These are phyloP conservation scores for Lacerta agilis DNA, from an alignment of 2,797 vertebrate genomes.

Conservation along the genomic window DNA sequence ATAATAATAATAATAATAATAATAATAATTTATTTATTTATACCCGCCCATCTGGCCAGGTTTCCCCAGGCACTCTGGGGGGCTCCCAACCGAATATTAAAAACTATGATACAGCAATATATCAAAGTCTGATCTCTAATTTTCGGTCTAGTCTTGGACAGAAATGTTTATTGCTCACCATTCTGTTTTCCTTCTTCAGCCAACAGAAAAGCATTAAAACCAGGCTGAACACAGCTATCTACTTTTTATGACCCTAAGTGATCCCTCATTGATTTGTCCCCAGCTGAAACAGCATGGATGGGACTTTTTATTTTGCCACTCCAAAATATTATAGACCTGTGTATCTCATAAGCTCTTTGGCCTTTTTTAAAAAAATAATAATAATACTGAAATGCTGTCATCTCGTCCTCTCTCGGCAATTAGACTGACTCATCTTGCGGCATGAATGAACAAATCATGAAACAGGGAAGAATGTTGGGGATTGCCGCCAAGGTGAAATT, in stretches of 20 bases:
- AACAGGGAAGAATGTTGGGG: background rate
- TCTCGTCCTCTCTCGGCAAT: slow-evolving; percentile 57
- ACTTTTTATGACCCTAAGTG: slow-evolving; percentile 65
- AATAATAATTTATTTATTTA: no score
- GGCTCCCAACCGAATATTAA: no score
- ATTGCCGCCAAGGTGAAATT: background rate
- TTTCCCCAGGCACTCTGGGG: no score
- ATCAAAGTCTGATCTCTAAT: no score
- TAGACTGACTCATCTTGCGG: slow-evolving; percentile 52
- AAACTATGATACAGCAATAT: no score
- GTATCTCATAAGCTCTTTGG: slow-evolving; percentile 60
- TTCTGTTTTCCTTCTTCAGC: slow-evolving; percentile 21
- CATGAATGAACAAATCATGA: slow-evolving; percentile 23
- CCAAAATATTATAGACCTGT: slow-evolving; percentile 66
- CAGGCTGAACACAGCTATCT: slow-evolving; percentile 54
- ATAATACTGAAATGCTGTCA: slow-evolving; percentile 54
- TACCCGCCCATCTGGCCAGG: no score
- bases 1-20: no score
- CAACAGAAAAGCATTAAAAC: slow-evolving; percentile 62
- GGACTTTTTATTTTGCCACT: slow-evolving; percentile 60
- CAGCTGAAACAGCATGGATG: slow-evolving; percentile 58
- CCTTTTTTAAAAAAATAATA: background rate
- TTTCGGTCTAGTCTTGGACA: background rate
- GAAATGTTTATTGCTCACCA: background rate
- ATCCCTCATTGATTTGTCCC: slow-evolving; percentile 68